phyloP scores from a whole-genome alignment of 2,113 vertebrate species.

The Puntigrus tetrazona region DNA sequence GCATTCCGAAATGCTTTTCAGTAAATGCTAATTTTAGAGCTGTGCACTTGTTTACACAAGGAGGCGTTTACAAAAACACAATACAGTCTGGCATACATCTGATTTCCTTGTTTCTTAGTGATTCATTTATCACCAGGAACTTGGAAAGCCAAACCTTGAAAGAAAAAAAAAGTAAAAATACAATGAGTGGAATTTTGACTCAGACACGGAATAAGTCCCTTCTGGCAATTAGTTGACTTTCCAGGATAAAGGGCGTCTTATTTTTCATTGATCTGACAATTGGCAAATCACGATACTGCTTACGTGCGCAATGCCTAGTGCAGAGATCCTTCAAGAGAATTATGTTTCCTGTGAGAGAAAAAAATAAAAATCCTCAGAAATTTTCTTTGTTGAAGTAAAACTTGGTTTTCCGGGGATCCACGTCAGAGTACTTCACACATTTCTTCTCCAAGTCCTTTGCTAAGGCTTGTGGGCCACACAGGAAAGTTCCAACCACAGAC shows the following conservation, averaged over 20 bases:
- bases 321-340: constrained; percentile 5
- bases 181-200: not conserved
- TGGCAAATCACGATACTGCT: not conserved
- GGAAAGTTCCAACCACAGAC: constrained; percentile 85
- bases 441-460: constrained; percentile 79
- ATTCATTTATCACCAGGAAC: constrained; percentile 24
- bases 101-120: not conserved
- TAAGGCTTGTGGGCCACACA: constrained; percentile 81
- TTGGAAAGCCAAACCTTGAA: constrained; percentile 16
- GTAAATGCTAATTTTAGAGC: not conserved
- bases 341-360: not conserved
- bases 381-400: constrained; percentile 98
- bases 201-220: not conserved
- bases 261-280: not conserved
- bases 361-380: constrained; percentile 75
- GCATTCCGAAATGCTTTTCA: not conserved
- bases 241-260: not conserved
- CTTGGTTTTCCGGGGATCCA: constrained; percentile 87
- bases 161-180: not conserved
- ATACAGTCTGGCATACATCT: not conserved
- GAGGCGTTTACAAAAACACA: not conserved
- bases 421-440: constrained; percentile 83
- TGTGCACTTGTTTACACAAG: not conserved
- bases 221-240: not conserved
- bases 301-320: not conserved